Evolutionary conservation across 2,113 vertebrate species (phyloP), one percentile per base, ranked within the genome.

Genomic region (Machaerirhynchus nigripectus): DNA sequence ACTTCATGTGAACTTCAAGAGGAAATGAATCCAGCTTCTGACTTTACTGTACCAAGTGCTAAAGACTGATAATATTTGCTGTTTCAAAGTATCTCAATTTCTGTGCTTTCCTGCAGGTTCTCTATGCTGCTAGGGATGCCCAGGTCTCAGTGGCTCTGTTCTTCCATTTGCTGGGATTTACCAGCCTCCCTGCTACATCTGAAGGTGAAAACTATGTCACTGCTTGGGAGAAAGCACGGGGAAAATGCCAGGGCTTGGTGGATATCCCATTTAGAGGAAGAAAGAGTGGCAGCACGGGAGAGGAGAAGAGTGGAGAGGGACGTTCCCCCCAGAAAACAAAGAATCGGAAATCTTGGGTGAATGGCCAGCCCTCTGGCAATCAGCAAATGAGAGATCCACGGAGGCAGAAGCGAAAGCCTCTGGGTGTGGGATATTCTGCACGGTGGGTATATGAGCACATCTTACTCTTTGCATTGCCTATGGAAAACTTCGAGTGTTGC

Each of bases 71-170:
- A 33, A n/a, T 52, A 14, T 75, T 56, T 86, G 55, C 50, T 56
- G 5, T 71, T 68, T 89, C 27, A 35, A 46, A 49, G 11, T 44
- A 30, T 71, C 40, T 68, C 9, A 1, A 68, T 69, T 52, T 70
- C 77, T 84, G 35, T 11, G 23, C 68, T 97, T 96, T 92, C 95
- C 77, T 95, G 24, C 82, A 99, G 99, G 97, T 99, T 94, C 97
- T 96, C 4, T 99, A 99, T 53, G 99, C 99, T 68, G 99, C 99
- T 84, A 98, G 98, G 84, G 99, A 99, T 84, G 99, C 99, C 56
- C 99, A 99, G 95, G 98, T 99, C 15, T 99, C 99, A 7, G 88
- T 99, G 68, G 99, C 98, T 60, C 98, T 99, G 69, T 99, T 99
- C 97, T 97, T 99, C 88, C 98, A 98, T 71, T 98, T 99, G 84